phyloP scores from a whole-genome alignment of 2,888 invertebrate genomes.

The Leptogaster cylindrica region DNA sequence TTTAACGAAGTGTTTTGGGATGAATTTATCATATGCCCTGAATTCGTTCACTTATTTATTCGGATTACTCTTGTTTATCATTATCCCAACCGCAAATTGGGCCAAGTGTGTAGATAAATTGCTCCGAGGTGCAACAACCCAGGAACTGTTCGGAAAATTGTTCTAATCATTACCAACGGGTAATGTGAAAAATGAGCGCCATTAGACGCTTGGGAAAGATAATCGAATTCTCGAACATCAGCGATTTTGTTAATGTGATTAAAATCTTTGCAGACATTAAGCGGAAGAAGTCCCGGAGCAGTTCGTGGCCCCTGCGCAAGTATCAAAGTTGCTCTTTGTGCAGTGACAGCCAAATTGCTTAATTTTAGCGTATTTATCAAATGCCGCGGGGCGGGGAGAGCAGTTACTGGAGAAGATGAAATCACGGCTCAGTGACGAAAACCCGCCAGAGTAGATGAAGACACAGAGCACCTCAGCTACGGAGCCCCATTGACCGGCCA shows the following conservation, averaged over 20 bases:
- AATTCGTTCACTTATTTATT: not conserved
- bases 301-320: not conserved
- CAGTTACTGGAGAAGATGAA: not conserved
- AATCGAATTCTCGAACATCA: constrained; percentile 1
- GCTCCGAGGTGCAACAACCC: not conserved
- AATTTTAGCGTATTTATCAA: constrained; percentile 35
- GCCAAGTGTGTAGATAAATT: constrained; percentile 7
- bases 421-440: constrained; percentile 20
- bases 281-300: not conserved
- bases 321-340: constrained; percentile 2
- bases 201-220: constrained; percentile 8
- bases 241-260: constrained; percentile 22
- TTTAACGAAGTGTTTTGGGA: constrained; percentile 33
- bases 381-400: constrained; percentile 5
- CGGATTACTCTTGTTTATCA: constrained; percentile 13
- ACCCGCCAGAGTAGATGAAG: constrained; percentile 17
- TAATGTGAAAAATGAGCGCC: constrained; percentile 11
- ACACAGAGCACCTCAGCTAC: constrained; percentile 5
- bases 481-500: not conserved
- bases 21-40: constrained; percentile 19
- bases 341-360: constrained; percentile 32
- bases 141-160: not conserved
- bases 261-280: constrained; percentile 5
- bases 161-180: not conserved
- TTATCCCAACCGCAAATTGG: constrained; percentile 17